Percentiles rank a stretch among this genome's conserved stretches.
phyloP scores from a whole-genome alignment of 2,797 vertebrate species.

The Aldrovandia affinis region DNA sequence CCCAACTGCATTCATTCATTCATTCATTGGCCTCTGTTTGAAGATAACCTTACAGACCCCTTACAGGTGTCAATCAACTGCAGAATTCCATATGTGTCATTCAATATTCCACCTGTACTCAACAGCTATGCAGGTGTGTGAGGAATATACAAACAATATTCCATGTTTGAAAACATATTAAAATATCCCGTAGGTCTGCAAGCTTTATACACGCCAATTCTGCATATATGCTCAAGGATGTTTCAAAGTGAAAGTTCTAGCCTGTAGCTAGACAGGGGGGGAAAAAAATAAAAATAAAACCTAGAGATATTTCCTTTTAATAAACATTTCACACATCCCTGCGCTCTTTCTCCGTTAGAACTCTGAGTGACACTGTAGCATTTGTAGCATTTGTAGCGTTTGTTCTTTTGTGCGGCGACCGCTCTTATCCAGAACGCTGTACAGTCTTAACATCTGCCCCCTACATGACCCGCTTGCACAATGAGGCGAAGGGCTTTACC shows the following conservation, averaged over 20 bases:
- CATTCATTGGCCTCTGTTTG: background rate
- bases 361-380: background rate
- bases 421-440: background rate
- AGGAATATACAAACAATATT: background rate
- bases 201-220: background rate
- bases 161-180: background rate
- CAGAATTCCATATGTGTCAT: background rate
- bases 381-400: background rate
- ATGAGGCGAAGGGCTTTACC: background rate
- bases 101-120: background rate
- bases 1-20: background rate
- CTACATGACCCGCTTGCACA: background rate
- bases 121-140: background rate
- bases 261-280: constrained; percentile 16
- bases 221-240: constrained; percentile 3
- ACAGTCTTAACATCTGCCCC: background rate
- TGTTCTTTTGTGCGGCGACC: background rate
- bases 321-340: background rate
- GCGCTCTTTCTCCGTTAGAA: background rate
- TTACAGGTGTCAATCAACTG: constrained; percentile 4
- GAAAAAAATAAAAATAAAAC: background rate
- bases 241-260: constrained; percentile 18
- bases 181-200: background rate
- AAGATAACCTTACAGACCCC: background rate
- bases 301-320: background rate